These are phyloP conservation scores for Sebastes steindachneri DNA, from an alignment of 2,797 vertebrate genomes.

Conservation along the genomic window DNA sequence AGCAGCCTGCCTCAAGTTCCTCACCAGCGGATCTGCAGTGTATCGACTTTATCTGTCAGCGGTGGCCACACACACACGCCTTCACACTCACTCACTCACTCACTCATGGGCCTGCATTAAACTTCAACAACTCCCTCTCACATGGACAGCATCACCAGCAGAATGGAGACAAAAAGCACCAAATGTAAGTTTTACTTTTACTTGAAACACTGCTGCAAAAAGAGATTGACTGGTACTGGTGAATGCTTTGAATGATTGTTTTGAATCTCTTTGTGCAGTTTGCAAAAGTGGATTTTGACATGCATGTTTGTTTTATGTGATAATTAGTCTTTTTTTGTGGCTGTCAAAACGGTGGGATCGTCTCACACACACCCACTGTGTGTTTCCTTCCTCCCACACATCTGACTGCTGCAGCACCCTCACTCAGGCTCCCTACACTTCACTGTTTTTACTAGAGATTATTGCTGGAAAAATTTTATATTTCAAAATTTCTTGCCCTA, in stretches of 20 bases:
- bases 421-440: neutral
- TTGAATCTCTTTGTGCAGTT: neutral
- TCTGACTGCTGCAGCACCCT: neutral
- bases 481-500: neutral
- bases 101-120: constrained; percentile 44
- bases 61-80: constrained; percentile 1
- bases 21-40: constrained; percentile 26
- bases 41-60: constrained; percentile 35
- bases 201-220: neutral
- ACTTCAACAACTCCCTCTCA: neutral
- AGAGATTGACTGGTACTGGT: rapidly evolving
- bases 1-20: neutral
- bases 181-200: constrained; percentile 74
- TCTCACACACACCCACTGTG: neutral
- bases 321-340: neutral
- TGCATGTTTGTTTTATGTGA: neutral
- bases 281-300: neutral
- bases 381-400: neutral
- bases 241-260: neutral
- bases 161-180: constrained; percentile 69
- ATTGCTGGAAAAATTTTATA: neutral
- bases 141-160: constrained; percentile 42
- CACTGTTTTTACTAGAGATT: neutral
- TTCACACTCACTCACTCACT: neutral
- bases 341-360: neutral